These are phyloP conservation scores for Coendou prehensilis DNA, from an alignment of 2,797 vertebrate genomes.

Conservation along the genomic window DNA sequence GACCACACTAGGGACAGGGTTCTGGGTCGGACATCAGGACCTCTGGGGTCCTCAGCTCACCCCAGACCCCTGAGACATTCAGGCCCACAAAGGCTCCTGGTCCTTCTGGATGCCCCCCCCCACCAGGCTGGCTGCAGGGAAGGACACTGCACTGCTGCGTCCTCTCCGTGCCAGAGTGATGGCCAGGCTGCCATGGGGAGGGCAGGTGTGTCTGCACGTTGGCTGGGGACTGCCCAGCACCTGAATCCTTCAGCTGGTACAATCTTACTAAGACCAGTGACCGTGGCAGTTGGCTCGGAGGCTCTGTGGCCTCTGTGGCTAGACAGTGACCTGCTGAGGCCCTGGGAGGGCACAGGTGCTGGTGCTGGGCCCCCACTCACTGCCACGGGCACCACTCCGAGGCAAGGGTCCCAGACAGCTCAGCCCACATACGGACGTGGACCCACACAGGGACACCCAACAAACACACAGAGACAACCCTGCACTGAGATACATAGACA, in stretches of 20 bases:
- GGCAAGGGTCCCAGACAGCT: background rate
- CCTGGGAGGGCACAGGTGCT: too few species aligned
- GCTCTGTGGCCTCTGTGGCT: background rate
- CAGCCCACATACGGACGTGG: background rate
- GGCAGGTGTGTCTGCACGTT: too few species aligned
- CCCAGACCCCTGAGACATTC: background rate
- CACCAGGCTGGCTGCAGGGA: background rate
- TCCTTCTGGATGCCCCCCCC: background rate
- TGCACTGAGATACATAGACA: background rate
- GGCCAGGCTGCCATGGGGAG: accelerated
- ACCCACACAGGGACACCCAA: too few species aligned
- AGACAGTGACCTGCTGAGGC: background rate
- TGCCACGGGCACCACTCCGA: background rate
- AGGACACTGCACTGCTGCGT: background rate
- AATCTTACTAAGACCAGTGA: background rate
- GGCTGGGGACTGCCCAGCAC: background rate
- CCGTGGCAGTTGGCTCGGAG: background rate
- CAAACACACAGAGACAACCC: background rate
- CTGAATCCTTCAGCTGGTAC: background rate
- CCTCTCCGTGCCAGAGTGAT: background rate
- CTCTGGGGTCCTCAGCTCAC: background rate
- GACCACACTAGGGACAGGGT: too few species aligned
- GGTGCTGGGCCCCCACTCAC: background rate
- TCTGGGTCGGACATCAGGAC: background rate
- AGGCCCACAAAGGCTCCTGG: background rate